These are phyloP conservation scores for Agonopterix subpropinquella DNA, from an alignment of 2,888 invertebrate genomes.

Conservation along the genomic window DNA sequence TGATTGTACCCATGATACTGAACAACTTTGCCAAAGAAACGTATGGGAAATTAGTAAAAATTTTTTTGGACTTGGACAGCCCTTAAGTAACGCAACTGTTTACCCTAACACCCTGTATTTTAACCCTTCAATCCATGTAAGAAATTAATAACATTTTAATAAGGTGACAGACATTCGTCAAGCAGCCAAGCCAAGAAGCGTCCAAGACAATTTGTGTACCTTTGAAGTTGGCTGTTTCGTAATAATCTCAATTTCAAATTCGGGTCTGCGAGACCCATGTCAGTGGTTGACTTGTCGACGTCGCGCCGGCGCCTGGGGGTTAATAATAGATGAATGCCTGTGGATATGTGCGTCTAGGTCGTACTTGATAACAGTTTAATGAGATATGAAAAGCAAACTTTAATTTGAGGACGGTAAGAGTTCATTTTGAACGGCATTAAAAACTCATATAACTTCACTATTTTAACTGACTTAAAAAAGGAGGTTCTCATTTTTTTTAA, in stretches of 20 bases:
- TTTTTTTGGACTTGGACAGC: no score
- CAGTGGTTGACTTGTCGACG: constrained; percentile 10
- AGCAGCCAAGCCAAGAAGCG: constrained; percentile 1
- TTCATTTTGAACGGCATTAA: no score
- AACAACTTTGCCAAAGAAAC: no score
- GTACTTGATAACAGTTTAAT: not conserved
- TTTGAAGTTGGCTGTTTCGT: constrained; percentile 15
- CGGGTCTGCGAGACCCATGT: constrained; percentile 13
- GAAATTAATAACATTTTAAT: not conserved
- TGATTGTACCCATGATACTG: no score
- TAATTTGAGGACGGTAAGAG: no score
- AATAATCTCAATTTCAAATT: constrained; percentile 16
- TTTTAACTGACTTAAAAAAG: no score
- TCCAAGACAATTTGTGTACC: constrained; percentile 7
- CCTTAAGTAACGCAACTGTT: no score
- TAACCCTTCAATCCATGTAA: not conserved
- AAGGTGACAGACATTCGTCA: not conserved
- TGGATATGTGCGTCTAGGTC: not conserved
- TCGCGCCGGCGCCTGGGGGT: constrained; percentile 4
- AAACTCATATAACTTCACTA: no score
- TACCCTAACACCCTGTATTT: no score
- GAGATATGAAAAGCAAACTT: no score
- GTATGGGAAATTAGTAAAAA: no score
- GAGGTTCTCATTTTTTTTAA: no score
- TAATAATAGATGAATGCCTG: constrained; percentile 7